phyloP scores from a whole-genome alignment of 2,797 vertebrate species.

The Anas georgica region DNA sequence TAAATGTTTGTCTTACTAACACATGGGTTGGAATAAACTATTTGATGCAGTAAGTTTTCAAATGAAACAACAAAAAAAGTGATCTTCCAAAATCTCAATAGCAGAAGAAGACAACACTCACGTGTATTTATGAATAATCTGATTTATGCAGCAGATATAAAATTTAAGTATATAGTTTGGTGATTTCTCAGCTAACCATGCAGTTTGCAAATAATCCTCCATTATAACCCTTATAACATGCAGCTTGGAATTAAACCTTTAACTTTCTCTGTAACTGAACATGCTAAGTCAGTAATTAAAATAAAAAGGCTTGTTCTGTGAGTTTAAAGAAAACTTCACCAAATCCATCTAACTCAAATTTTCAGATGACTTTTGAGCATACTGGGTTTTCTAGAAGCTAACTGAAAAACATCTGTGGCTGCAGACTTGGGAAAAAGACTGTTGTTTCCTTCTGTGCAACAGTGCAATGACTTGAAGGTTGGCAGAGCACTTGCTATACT shows the following conservation, averaged over 20 bases:
- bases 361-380: constrained; percentile 12
- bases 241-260: background rate
- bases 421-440: constrained; percentile 51
- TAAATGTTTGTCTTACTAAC: background rate
- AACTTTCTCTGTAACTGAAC: background rate
- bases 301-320: background rate
- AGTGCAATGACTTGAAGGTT: constrained; percentile 58
- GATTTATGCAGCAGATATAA: background rate
- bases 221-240: background rate
- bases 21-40: background rate
- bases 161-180: background rate
- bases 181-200: background rate
- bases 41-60: background rate
- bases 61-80: background rate
- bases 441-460: constrained; percentile 50
- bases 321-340: background rate
- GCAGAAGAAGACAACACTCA: accelerated
- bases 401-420: constrained; percentile 62
- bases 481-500: constrained; percentile 35
- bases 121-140: background rate
- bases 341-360: background rate
- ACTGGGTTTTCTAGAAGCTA: constrained; percentile 49
- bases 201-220: background rate
- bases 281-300: background rate
- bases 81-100: background rate